Percentiles rank a stretch among this genome's conserved stretches.
Conservation (phyloP, 2,888 invertebrate species). For the Vanessa cardui region DNA sequence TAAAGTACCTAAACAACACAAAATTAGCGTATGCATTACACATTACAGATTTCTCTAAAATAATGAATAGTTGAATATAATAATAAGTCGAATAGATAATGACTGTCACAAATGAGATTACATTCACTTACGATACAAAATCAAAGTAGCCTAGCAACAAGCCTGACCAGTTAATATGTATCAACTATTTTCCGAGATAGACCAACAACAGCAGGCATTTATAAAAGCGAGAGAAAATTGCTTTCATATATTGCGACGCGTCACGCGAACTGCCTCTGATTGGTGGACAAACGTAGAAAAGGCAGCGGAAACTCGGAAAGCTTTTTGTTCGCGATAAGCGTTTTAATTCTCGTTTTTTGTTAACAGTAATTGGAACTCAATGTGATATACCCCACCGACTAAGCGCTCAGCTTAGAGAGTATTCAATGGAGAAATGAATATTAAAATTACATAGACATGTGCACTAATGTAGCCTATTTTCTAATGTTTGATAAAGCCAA, state of each 20-base stretch:
- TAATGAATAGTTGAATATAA: not conserved
- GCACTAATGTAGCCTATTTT: no score
- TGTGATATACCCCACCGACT: slow-evolving; percentile 6
- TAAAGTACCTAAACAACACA: no score
- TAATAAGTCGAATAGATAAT: not conserved
- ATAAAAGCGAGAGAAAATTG: slow-evolving; percentile 54
- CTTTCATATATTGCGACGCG: slow-evolving; percentile 51
- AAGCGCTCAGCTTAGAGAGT: not conserved
- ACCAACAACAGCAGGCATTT: slow-evolving; percentile 40
- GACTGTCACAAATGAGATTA: not conserved
- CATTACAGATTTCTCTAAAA: no score
- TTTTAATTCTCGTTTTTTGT: slow-evolving; percentile 38
- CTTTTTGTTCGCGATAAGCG: slow-evolving; percentile 44
- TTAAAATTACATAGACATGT: no score
- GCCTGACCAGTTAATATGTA: slow-evolving; percentile 16
- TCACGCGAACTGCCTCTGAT: slow-evolving; percentile 52
- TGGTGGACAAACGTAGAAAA: slow-evolving; percentile 44
- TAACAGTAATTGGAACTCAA: slow-evolving; percentile 32
- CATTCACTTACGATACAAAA: not conserved
- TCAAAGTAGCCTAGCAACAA: slow-evolving; percentile 21
- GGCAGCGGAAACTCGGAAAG: slow-evolving; percentile 41
- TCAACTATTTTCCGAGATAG: slow-evolving; percentile 31
- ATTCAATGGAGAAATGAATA: no score
- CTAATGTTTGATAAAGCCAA: no score
- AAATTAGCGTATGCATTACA: no score